A percentile compares a stretch with the other conserved stretches of the same genome.
These are phyloP conservation scores for Pantherophis vulpinus DNA, from an alignment of 2,797 vertebrate genomes.

Conservation along the genomic window DNA sequence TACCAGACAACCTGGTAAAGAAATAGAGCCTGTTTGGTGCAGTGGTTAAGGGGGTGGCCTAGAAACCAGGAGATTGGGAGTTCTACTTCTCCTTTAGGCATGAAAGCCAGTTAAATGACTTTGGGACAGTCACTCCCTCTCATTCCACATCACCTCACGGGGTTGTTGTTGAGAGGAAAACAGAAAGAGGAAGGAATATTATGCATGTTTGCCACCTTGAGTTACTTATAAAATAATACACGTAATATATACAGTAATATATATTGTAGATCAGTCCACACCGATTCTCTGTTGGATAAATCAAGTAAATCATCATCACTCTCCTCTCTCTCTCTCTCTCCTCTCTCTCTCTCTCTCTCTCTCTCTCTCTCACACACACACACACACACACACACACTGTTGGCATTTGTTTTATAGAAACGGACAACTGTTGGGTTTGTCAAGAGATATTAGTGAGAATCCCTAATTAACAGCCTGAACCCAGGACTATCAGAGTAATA, in stretches of 20 bases:
- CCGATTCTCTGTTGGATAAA: not conserved
- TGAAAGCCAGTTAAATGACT: not conserved
- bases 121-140: not conserved
- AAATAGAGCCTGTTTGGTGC: not conserved
- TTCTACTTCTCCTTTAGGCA: not conserved
- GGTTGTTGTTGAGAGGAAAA: not conserved
- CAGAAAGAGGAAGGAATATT: not conserved
- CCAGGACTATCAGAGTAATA: not conserved
- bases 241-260: not conserved
- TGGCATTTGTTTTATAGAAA: not conserved
- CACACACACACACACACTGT: not conserved
- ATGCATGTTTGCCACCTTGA: not conserved
- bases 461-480: not conserved
- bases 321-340: fast-evolving
- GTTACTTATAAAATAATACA: not conserved
- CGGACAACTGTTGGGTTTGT: not conserved
- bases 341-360: too few species aligned
- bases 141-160: not conserved
- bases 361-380: not conserved
- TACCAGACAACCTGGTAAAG: not conserved
- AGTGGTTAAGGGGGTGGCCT: not conserved
- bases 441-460: not conserved
- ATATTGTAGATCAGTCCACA: not conserved
- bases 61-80: not conserved
- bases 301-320: not conserved